Evolutionary conservation across 2,797 vertebrate species (phyloP).

Genomic region (Peromyscus eremicus): DNA sequence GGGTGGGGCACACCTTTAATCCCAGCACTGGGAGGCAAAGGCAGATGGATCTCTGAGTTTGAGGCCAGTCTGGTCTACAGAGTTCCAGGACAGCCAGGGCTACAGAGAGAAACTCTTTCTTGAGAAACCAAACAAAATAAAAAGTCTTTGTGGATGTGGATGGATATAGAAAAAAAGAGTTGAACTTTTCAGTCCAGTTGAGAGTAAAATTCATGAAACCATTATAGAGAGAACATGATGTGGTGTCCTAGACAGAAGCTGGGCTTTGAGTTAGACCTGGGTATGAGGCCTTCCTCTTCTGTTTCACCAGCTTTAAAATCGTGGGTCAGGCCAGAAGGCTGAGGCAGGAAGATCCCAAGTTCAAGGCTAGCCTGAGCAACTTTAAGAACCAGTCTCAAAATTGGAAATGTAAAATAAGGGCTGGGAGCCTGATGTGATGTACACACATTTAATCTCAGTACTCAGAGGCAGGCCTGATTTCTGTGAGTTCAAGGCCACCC

Average conservation of each 20-base stretch:
- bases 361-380: not conserved
- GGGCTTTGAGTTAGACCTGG: slow-evolving; percentile 8
- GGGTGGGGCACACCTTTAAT: not conserved
- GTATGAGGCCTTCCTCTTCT: not conserved
- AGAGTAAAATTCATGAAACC: not conserved
- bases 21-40: not conserved
- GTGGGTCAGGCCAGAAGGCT: not conserved
- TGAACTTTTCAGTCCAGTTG: not conserved
- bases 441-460: not conserved
- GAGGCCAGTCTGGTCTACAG: not conserved
- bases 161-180: not conserved
- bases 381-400: not conserved
- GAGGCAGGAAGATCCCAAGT: not conserved
- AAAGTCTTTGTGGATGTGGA: not conserved
- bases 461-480: not conserved
- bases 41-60: not conserved
- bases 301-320: not conserved
- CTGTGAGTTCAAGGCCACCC: not conserved
- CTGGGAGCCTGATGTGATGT: not conserved
- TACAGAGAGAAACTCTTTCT: not conserved
- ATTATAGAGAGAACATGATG: not conserved
- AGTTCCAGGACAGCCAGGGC: not conserved
- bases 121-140: not conserved
- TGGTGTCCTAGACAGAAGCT: not conserved
- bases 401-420: not conserved